Conservation (phyloP, 2,888 invertebrate genomes). For the Chromoteleia sp. region DNA sequence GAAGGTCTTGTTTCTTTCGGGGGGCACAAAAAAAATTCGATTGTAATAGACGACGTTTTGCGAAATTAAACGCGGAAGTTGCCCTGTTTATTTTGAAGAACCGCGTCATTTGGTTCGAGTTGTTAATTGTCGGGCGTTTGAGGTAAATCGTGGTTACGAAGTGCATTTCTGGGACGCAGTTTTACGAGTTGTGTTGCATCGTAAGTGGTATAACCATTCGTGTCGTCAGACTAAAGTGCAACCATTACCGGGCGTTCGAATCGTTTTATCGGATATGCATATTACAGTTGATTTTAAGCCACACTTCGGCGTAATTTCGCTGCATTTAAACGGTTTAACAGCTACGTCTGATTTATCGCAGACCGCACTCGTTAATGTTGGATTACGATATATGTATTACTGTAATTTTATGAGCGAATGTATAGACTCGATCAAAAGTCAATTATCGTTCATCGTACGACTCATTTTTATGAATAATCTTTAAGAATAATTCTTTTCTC, state of each 20-base stretch:
- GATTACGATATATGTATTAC: slow-evolving; percentile 20
- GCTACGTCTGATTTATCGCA: slow-evolving; percentile 31
- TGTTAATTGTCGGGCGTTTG: slow-evolving; percentile 18
- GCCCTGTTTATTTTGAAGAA: not conserved
- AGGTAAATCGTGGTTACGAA: not conserved
- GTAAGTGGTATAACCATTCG: slow-evolving; percentile 55
- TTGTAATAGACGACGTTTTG: not conserved
- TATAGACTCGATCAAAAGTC: not conserved
- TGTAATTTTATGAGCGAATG: too few species aligned
- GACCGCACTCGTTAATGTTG: slow-evolving; percentile 27
- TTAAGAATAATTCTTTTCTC: too few species aligned
- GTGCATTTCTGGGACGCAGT: slow-evolving; percentile 30
- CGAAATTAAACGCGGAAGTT: slow-evolving; percentile 1
- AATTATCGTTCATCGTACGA: slow-evolving; percentile 10
- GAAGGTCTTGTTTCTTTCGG: not conserved
- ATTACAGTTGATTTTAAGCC: slow-evolving; percentile 55
- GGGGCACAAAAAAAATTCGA: not conserved
- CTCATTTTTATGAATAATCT: too few species aligned
- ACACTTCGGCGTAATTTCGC: slow-evolving; percentile 43
- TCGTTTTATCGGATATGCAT: slow-evolving; percentile 55
- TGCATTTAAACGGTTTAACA: slow-evolving; percentile 45
- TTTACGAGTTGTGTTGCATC: slow-evolving; percentile 45
- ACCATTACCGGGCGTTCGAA: slow-evolving; percentile 49
- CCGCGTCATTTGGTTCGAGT: not conserved
- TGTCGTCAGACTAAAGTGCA: slow-evolving; percentile 56